phyloP scores from a whole-genome alignment of 2,797 vertebrate genomes.

The Coendou prehensilis region DNA sequence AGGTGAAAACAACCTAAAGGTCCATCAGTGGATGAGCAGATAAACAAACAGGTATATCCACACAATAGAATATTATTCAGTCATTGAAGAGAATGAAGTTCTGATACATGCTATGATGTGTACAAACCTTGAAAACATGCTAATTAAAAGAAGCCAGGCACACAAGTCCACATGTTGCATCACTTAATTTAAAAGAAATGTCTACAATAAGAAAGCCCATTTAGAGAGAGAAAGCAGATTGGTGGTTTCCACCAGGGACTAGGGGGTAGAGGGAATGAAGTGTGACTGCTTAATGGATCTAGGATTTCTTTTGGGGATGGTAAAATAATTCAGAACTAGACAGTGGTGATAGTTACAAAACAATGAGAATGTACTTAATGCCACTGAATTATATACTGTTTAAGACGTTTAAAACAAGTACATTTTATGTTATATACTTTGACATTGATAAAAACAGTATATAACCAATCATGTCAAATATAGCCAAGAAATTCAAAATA shows the following conservation, averaged over 20 bases:
- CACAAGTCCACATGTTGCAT: neutral
- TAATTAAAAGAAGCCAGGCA: neutral
- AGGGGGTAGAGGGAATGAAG: neutral
- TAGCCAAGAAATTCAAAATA: neutral
- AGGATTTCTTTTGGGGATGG: neutral
- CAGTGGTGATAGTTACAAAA: neutral
- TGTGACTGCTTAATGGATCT: neutral
- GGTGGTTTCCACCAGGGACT: neutral
- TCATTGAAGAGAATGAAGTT: slow-evolving; percentile 8
- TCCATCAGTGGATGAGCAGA: neutral
- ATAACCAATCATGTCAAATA: neutral
- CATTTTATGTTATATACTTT: neutral
- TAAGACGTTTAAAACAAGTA: neutral
- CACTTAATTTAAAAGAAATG: neutral
- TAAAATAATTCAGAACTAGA: slow-evolving; percentile 20
- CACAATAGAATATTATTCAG: neutral
- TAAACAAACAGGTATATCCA: neutral
- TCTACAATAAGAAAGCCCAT: neutral
- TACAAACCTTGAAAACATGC: neutral
- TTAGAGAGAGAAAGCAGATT: slow-evolving; percentile 13
- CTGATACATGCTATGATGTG: neutral
- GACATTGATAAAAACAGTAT: neutral
- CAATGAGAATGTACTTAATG: neutral
- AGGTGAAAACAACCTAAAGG: neutral
- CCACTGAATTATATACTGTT: neutral